These are phyloP conservation scores for Vesta saturnalis DNA, from an alignment of 2,888 invertebrate species.

Conservation along the genomic window DNA sequence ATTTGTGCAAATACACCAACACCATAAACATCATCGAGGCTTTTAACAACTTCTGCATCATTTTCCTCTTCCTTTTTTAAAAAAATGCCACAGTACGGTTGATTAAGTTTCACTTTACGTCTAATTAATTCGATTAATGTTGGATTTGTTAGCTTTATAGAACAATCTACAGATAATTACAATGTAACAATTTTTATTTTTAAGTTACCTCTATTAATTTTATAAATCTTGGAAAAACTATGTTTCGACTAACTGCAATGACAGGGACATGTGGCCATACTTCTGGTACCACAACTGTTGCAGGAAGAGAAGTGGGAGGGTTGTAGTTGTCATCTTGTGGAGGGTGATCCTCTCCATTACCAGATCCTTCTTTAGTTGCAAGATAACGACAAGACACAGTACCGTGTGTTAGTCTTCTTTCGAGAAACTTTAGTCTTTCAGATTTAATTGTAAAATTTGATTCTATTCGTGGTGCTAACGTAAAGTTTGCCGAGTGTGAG, in stretches of 20 bases:
- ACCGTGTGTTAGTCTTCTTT: not conserved
- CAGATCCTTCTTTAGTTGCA: conserved; percentile 20
- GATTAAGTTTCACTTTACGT: conserved; percentile 93
- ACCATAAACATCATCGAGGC: conserved; percentile 84
- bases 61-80: conserved; percentile 91
- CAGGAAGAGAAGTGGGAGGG: conserved; percentile 70
- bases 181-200: conserved; percentile 3
- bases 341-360: conserved; percentile 39
- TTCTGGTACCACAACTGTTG: conserved; percentile 93
- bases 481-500: conserved; percentile 38
- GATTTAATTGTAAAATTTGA: not conserved
- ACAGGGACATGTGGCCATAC: conserved; percentile 97
- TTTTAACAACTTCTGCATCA: conserved; percentile 85
- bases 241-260: conserved; percentile 92
- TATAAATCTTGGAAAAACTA: conserved; percentile 97
- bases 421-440: not conserved
- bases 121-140: conserved; percentile 88
- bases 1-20: conserved; percentile 98
- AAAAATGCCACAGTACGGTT: conserved; percentile 98
- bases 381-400: conserved; percentile 12
- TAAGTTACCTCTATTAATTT: conserved; percentile 89
- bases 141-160: conserved; percentile 84
- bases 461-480: not conserved
- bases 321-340: conserved; percentile 60
- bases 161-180: too few species aligned